Conservation (phyloP, 2,888 invertebrate species). For the Pachycephus smyrnensis region DNA sequence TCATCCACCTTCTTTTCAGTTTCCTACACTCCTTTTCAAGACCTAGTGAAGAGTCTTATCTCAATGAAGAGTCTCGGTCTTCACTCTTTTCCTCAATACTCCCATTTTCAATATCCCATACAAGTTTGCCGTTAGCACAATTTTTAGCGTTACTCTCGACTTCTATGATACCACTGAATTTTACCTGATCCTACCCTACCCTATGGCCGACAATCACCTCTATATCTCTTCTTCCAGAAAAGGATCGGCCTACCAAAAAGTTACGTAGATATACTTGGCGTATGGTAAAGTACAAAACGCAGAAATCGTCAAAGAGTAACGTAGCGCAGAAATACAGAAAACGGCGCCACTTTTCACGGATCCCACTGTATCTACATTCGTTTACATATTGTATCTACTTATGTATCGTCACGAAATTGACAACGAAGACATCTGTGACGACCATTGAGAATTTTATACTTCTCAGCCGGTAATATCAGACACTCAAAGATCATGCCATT, state of each 20-base stretch:
- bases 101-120: background rate
- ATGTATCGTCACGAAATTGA: background rate
- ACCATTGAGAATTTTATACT: background rate
- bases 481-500: background rate
- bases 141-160: background rate
- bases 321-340: background rate
- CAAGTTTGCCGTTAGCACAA: background rate
- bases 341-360: background rate
- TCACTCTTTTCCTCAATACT: background rate
- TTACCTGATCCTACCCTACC: background rate
- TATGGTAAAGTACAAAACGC: background rate
- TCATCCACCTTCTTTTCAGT: background rate
- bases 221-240: background rate
- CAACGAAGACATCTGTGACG: background rate
- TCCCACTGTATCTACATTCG: background rate
- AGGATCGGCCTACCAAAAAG: background rate
- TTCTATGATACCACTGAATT: background rate
- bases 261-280: background rate
- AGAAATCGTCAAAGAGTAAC: background rate
- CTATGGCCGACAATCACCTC: background rate
- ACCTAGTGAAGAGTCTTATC: background rate
- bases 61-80: background rate
- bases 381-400: background rate
- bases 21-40: background rate
- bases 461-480: background rate